Evolutionary conservation across 1,140 invertebrate species (phyloP), one percentile per base, ranked within the genome.

Genomic region (Arctopsyche grandis): DNA sequence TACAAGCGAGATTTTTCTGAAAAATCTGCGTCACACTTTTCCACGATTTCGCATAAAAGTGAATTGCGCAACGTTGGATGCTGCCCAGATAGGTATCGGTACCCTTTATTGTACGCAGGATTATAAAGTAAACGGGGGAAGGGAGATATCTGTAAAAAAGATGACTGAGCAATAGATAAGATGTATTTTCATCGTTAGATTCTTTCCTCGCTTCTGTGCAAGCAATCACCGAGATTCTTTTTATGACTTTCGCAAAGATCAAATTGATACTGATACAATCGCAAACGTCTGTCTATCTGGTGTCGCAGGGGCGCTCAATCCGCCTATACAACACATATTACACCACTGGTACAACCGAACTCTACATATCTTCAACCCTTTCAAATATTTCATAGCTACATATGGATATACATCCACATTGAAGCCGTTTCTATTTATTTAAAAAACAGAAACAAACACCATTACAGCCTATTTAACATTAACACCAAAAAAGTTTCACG

Each of bases 181-280:
- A 80, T 80, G 80, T 79, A 82, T 80, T 77, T 80, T 60, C 69
- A 82, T 77, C 77, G 79, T 80, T 79, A 80, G 81, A 77, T 82
- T 80, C 69, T 79, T 80, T 80, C 73, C 75, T 38, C 77, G 77
- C 79, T 79, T 75, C 58, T 69, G 16, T 52, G 21, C 21, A 10
- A 77, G 79, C 81, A 82, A 82, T 82, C 77, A 77, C 79, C 38
- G 74, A 79, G 79, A 80, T 80, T 78, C 81, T 82, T 82, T 82
- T 82, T 82, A 82, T 80, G 79, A 82, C 81, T 82, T 80, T 82
- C 58, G 77, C 77, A 80, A 79, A 82, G 81, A 82, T 82, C 81
- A 82, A 82, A 82, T 82, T 82, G 81, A 82, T 82, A 82, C 81
- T 80, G 81, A 82, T 82, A 82, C 79, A 79, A 80, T 80, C 77